Percentiles rank a stretch among this genome's conserved stretches.
These are phyloP conservation scores for Sceloporus undulatus DNA, from an alignment of 2,113 vertebrate species.

Conservation along the genomic window DNA sequence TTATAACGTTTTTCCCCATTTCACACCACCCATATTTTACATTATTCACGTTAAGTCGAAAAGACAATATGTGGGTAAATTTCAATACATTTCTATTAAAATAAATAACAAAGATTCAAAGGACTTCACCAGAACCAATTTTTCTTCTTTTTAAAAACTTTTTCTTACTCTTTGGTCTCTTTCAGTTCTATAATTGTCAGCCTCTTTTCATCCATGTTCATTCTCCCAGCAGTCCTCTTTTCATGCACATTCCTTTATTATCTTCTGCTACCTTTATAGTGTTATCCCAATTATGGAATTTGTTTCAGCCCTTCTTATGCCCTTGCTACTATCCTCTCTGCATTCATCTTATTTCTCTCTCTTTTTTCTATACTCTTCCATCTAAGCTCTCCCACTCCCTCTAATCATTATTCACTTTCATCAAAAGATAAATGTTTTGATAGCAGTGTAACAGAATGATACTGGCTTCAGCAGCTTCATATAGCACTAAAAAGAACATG, in stretches of 20 bases:
- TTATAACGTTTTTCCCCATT: background rate
- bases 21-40: background rate
- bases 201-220: background rate
- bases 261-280: background rate
- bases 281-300: conserved; percentile 14
- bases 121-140: background rate
- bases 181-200: conserved; percentile 10
- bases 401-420: background rate
- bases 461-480: background rate
- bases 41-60: background rate
- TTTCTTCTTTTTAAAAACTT: background rate
- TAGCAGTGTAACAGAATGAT: background rate
- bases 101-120: background rate
- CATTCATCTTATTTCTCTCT: background rate
- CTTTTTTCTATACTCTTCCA: background rate
- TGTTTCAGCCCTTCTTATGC: background rate
- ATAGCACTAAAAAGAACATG: background rate
- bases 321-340: background rate
- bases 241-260: background rate
- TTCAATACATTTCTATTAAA: background rate
- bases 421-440: background rate
- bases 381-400: background rate
- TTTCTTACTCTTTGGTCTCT: background rate
- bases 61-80: background rate
- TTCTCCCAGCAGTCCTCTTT: background rate